A percentile compares a stretch with the other conserved stretches of the same genome.
phyloP scores from a whole-genome alignment of 92 coral and sea anemone genomes.

The Paramuricea clavata region DNA sequence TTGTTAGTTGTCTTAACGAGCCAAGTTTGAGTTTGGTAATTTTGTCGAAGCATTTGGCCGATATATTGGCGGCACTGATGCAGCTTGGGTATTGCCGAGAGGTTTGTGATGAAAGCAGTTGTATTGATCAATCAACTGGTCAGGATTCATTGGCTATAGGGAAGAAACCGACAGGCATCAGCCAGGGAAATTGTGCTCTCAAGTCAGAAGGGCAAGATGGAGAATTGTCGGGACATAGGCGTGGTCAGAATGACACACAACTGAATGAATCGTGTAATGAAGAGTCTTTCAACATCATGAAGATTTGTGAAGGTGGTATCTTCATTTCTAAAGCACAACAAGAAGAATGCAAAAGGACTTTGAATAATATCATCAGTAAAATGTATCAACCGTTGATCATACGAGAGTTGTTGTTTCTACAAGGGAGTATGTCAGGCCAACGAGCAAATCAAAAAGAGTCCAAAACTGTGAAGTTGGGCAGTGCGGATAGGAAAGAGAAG shows the following conservation, averaged over 20 bases:
- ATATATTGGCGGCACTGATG: constrained; percentile 78
- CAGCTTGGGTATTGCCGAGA: constrained; percentile 62
- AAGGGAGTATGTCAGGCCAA: constrained; percentile 50
- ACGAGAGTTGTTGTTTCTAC: constrained; percentile 84
- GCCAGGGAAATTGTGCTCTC: background rate
- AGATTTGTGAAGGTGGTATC: constrained; percentile 2
- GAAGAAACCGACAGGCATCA: background rate
- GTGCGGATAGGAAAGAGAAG: background rate
- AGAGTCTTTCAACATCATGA: background rate
- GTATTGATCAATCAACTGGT: background rate
- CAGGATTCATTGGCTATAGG: background rate
- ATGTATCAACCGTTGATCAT: constrained; percentile 87
- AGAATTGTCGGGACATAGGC: background rate
- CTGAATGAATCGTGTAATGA: background rate
- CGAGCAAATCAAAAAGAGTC: background rate
- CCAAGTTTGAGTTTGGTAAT: constrained; percentile 80
- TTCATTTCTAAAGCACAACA: constrained; percentile 59
- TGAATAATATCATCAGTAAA: constrained; percentile 71
- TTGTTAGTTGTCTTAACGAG: constrained; percentile 73
- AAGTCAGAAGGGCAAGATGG: background rate
- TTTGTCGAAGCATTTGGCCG: constrained; percentile 89
- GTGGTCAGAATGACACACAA: no score
- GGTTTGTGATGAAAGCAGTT: background rate
- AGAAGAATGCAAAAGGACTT: constrained; percentile 65
- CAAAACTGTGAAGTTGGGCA: constrained; percentile 2